A percentile compares a stretch with the other conserved stretches of the same genome.
Evolutionary conservation across 1,140 invertebrate genomes (phyloP).

Genomic region (Drosophila ironensis): DNA sequence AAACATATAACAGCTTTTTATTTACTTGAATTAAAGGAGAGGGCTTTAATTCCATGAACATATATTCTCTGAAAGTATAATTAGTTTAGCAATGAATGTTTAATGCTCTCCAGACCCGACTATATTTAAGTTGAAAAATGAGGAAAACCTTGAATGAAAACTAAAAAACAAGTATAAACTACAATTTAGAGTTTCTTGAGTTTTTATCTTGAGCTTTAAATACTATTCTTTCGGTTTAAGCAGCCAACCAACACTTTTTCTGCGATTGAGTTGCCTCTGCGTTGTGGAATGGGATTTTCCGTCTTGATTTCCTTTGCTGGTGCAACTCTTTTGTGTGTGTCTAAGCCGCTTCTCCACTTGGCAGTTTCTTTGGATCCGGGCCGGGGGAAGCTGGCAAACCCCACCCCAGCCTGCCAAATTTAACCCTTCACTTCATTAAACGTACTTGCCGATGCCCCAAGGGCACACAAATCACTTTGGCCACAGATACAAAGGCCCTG

Average conservation of each 20-base stretch:
- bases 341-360: conserved; percentile 53
- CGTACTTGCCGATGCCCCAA: conserved; percentile 63
- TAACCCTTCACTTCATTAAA: conserved; percentile 80
- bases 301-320: conserved; percentile 20
- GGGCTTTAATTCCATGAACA: too few relatives aligned
- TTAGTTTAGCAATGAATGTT: too few relatives aligned
- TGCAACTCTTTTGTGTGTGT: conserved; percentile 19
- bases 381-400: not conserved
- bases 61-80: too few relatives aligned
- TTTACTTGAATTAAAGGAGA: too few relatives aligned
- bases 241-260: conserved; percentile 41
- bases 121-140: not conserved
- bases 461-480: conserved; percentile 73
- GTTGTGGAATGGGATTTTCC: conserved; percentile 18
- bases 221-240: conserved; percentile 8
- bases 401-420: conserved; percentile 63
- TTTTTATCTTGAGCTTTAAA: not conserved
- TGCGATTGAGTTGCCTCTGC: conserved; percentile 31
- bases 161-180: not conserved
- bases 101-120: too few relatives aligned
- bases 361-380: conserved; percentile 13
- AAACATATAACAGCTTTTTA: too few relatives aligned
- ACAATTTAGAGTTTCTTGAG: not conserved
- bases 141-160: not conserved
- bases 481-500: conserved; percentile 61